Evolutionary conservation across 2,888 invertebrate genomes (phyloP), one percentile per base, ranked within the genome.

Genomic region (Drosophila putrida): DNA sequence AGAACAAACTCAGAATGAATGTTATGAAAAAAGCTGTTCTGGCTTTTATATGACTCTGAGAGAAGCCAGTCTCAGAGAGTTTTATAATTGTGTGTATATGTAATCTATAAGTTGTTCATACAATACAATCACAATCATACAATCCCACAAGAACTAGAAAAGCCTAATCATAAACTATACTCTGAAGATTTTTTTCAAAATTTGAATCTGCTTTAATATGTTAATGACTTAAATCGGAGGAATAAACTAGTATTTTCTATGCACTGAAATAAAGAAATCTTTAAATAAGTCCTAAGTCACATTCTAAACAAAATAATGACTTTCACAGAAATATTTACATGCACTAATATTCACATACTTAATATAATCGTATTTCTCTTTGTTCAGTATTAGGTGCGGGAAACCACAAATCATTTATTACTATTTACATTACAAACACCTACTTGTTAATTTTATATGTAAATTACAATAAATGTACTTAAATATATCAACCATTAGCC

Each of bases 1-100:
- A 53, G n/a, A 43, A 25, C 41, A 15, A 28, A 43, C 33, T 49
- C 33, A 49, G 50, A 84, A 70, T 78, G 63, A 66, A 39, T 36
- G 9, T 0, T 5, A 13, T 28, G 20, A 20, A 15, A 11, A 28
- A 4, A 5, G 6, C 13, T 9, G 6, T 8, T 10, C 2, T 43
- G 27, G 20, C 61, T 74, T 84, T 71, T 78, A 80, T 80, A 85
- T 53, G 8, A 6, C 10, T 13, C 35, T 8, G 27, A 28, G 20
- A 20, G 38, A 41, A 25, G 11, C 13, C 4, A 1, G 25, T 9
- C 20, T 27, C 6, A 62, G 36, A 25, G 25, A 38, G 28, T 11
- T 28, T 27, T 11, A 11, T 49, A n/a, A 15, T 27, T 35, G 27
- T 41, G 33, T 20, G 15, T 36, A n/a, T 8, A 10, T 54, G 25